Evolutionary conservation across 1,140 invertebrate species (phyloP), one percentile per base, ranked within the genome.

Genomic region (Cydia pomonella): DNA sequence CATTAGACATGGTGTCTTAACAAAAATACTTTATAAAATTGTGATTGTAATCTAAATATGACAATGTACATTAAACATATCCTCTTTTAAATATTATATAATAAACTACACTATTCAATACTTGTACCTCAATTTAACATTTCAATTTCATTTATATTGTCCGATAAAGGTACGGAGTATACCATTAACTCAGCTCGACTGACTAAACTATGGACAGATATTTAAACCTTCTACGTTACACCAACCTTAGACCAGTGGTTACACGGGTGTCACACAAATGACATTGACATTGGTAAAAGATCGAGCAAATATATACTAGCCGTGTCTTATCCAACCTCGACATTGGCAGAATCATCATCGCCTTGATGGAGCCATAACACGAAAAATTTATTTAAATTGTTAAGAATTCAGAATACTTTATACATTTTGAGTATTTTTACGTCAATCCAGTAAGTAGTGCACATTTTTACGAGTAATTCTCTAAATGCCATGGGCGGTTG

Each of bases 41-140:
- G 64, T 69, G 33, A 38, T 69, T 18, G 33, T 69, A 33, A 33
- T 33, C 64, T 69, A 69, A 69, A 69, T 69, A 69, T 38, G 64
- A 69, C 64, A 69, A 62, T 75, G 74, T 69, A 75, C 74, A 75
- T 53, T 71, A 53, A 33, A 75, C 66, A 71, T 75, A 47, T 41
- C 29, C 27, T 69, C 47, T 63, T 75, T 71, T 75, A 27, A 33
- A 74, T 75, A 25, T 66, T 80, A 75, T 81, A 77, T 77, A 79
- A 78, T 64, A 77, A 77, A 77, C 77, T 84, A 84, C 74, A 79
- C 76, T 75, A 82, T 79, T 74, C n/a, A 13, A 59, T 47, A 81
- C 74, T 83, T 84, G 83, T 84, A 84, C 83, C 81, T 77, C 79
- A 79, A 74, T 79, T 84, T 77, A 77, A 82, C 79, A 80, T 78